A percentile compares a stretch with the other conserved stretches of the same genome.
These are phyloP conservation scores for Perithous albicinctus DNA, from an alignment of 2,888 invertebrate species.

Conservation along the genomic window DNA sequence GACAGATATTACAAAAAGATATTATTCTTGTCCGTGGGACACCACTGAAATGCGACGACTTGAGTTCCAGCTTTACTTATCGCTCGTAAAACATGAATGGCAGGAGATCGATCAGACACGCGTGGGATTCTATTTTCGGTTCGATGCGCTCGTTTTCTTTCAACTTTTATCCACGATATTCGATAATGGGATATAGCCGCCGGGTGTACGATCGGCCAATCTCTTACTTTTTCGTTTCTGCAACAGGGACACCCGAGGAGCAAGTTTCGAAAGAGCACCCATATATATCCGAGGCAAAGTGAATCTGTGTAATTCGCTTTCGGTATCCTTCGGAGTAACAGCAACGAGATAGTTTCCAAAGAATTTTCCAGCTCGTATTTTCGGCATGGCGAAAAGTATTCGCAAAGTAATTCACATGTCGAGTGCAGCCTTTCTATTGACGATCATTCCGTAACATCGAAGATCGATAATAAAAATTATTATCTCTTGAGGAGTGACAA, in stretches of 20 bases:
- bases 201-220: constrained; percentile 34
- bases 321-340: neutral
- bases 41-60: neutral
- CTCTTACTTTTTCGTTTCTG: constrained; percentile 22
- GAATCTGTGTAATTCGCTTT: constrained; percentile 23
- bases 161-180: constrained; percentile 46
- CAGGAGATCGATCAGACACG: constrained; percentile 51
- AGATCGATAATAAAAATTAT: neutral
- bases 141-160: constrained; percentile 43
- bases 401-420: constrained; percentile 19
- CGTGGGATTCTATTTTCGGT: constrained; percentile 53
- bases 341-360: constrained; percentile 8
- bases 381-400: neutral
- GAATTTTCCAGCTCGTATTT: neutral
- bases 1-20: neutral
- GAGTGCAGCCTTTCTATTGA: neutral
- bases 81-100: constrained; percentile 56
- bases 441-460: too few relatives aligned
- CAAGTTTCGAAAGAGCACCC: constrained; percentile 32
- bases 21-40: constrained; percentile 30
- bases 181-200: constrained; percentile 41
- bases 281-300: constrained; percentile 46
- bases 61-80: constrained; percentile 32
- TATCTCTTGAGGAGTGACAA: neutral
- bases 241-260: constrained; percentile 15